Evolutionary conservation across 2,113 vertebrate species (phyloP), one percentile per base, ranked within the genome.

Genomic region (Myrmecobius fasciatus): DNA sequence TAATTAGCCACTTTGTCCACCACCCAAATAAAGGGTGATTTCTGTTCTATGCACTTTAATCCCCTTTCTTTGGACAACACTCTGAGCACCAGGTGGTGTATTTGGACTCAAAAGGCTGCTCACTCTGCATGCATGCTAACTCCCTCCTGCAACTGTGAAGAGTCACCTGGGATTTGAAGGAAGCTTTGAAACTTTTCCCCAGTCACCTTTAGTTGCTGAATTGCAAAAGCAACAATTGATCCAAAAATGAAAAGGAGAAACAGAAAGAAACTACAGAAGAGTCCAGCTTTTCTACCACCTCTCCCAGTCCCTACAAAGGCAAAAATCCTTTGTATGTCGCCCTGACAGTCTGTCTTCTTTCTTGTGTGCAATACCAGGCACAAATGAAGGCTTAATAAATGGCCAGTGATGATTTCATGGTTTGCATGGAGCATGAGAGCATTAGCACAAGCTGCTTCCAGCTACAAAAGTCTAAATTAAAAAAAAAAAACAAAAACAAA

Each of bases 21-120:
- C 9, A 67, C 47, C 0, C 7, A 90, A 91, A 51, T 51, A 88
- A 91, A 93, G 95, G 92, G 49, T 26, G 52, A 96, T 95, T 96
- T 93, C 89, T 94, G 88, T 53, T 95, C 92, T 93, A 90, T 89
- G 89, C 47, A 52, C 25, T 9, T 93, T 60, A 67, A 67, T 89
- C 36, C 91, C 46, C 89, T 90, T 94, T 90, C 89, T 28, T 49
- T n/a, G 52, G 91, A 67, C 48, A 91, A 24, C 53, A 93, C 28
- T 90, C 93, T 46, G 28, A 96, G 28, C 53, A 46, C 51, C 47
- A 22, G 89, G 52, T 95, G 93, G 89, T 94, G 5, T 89, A 92
- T 96, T 98, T 96, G 91, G 88, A 95, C 92, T 91, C 90, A 96
- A 97, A 96, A 89, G 56, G 92, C 75, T 51, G 89, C 24, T 96